Evolutionary conservation across 2,888 invertebrate genomes (phyloP), one percentile per base, ranked within the genome.

Genomic region (Pelosia muscerda): DNA sequence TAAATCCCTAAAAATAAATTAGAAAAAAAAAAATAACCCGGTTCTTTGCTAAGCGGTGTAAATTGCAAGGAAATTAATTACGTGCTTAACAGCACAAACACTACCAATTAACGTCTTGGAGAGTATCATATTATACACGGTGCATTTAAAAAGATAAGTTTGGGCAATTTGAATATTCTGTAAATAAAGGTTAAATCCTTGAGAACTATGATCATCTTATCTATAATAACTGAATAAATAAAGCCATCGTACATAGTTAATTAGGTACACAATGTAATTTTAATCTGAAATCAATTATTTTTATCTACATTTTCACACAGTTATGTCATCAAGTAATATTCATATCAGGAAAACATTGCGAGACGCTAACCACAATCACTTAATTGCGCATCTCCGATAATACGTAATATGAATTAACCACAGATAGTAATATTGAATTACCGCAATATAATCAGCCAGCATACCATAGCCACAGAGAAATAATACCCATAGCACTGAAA

Each of bases 271-370:
- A 42, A 25, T 49, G 9, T 26, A 56, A 57, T 31, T 31, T 31
- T 11, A 19, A n/a, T 57, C 31, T 57, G 31, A 57, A 57, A 57
- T 57, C 42, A 42, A 42, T 42, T 42, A 42, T 42, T 19, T 42
- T 42, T n/a, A 49, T 49, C 49, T 49, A 49, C 58, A 53, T 75
- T 65, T 67, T 71, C 76, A 68, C 68, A 73, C 55, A 63, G 26
- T 49, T 42, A 42, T 54, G 26, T 56, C 13, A 58, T 61, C 60
- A 71, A 22, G 13, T 55, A 54, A 31, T 61, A 66, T 23, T 13
- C 19, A 66, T 26, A 19, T 65, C 69, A 72, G 76, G 75, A 68
- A 76, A 68, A 23, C 49, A 49, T 49, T 49, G 49, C 9, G 8
- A 49, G 49, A 49, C 19, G 42, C 42, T 42, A 8, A 5, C 42